A percentile compares a stretch with the other conserved stretches of the same genome.
phyloP scores from a whole-genome alignment of 2,888 invertebrate genomes.

The Sepioteuthis lessoniana region DNA sequence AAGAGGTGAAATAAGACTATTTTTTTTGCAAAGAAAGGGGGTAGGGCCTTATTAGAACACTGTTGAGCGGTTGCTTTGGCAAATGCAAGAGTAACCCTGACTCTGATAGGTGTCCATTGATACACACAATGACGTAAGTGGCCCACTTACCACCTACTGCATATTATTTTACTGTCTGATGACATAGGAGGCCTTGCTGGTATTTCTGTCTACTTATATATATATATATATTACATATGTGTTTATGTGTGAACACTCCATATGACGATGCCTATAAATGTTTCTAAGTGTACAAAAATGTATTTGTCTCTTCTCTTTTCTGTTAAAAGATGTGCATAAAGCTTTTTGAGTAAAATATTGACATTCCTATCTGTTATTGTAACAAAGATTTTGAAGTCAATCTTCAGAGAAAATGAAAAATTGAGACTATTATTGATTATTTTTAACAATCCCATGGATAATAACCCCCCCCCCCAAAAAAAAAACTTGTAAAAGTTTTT shows the following conservation, averaged over 20 bases:
- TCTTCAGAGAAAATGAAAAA: too few relatives aligned
- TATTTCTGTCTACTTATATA: background rate
- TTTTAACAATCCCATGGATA: too few relatives aligned
- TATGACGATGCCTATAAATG: too few relatives aligned
- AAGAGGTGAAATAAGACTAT: background rate
- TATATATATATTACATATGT: background rate
- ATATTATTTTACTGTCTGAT: constrained; percentile 2
- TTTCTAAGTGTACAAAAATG: too few relatives aligned
- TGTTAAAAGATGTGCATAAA: too few relatives aligned
- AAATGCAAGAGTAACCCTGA: constrained; percentile 23
- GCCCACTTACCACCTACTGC: constrained; percentile 1
- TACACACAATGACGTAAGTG: background rate
- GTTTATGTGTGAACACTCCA: background rate
- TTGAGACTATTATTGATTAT: too few relatives aligned
- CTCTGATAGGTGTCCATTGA: constrained; percentile 23
- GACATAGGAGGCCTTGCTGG: background rate
- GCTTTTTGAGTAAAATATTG: too few relatives aligned
- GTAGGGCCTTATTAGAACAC: background rate
- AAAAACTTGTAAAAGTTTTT: too few relatives aligned
- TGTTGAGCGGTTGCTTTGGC: background rate
- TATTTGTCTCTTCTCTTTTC: too few relatives aligned
- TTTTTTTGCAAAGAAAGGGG: background rate
- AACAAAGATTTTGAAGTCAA: too few relatives aligned
- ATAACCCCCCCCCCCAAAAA: too few relatives aligned
- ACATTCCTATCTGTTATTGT: too few relatives aligned